phyloP scores from a whole-genome alignment of 2,797 vertebrate species.

The Malacoctenus gilli region DNA sequence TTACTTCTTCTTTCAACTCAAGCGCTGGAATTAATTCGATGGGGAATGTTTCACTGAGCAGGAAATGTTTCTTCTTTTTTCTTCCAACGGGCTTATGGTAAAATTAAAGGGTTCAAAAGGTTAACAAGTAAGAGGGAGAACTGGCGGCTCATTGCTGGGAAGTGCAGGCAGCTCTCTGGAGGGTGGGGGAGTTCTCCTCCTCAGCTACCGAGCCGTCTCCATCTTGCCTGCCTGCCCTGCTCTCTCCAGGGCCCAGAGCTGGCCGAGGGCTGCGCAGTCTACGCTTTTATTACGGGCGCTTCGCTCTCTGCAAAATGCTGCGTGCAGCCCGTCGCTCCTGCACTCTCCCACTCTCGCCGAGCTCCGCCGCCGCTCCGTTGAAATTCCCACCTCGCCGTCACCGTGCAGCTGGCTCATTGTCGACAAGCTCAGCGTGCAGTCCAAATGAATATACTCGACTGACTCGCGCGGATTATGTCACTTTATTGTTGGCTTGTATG shows the following conservation, averaged over 20 bases:
- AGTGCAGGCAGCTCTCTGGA: conserved; percentile 22
- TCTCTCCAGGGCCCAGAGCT: conserved; percentile 35
- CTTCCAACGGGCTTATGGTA: conserved; percentile 6
- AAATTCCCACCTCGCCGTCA: conserved; percentile 27
- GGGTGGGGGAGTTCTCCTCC: conserved; percentile 27
- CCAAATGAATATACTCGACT: conserved; percentile 15
- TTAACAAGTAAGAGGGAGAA: conserved; percentile 43
- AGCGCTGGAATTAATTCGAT: too few species aligned
- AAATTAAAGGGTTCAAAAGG: conserved; percentile 40
- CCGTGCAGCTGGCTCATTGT: conserved; percentile 18
- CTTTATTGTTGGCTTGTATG: conserved; percentile 36
- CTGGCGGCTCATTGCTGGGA: conserved; percentile 20
- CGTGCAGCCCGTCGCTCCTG: conserved; percentile 30
- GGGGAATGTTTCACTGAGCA: too few species aligned
- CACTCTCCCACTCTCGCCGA: conserved; percentile 26
- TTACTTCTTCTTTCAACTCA: too few species aligned
- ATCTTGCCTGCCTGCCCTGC: conserved; percentile 27
- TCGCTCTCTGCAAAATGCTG: conserved; percentile 62
- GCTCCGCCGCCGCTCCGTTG: conserved; percentile 26
- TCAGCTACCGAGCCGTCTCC: conserved; percentile 30
- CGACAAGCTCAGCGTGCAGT: conserved; percentile 22
- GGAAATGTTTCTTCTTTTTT: too few species aligned
- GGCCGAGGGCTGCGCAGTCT: conserved; percentile 33
- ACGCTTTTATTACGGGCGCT: conserved; percentile 42
- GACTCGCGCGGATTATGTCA: conserved; percentile 31